Evolutionary conservation across 2,113 vertebrate genomes (phyloP).

Genomic region (Formicarius rufipectus): DNA sequence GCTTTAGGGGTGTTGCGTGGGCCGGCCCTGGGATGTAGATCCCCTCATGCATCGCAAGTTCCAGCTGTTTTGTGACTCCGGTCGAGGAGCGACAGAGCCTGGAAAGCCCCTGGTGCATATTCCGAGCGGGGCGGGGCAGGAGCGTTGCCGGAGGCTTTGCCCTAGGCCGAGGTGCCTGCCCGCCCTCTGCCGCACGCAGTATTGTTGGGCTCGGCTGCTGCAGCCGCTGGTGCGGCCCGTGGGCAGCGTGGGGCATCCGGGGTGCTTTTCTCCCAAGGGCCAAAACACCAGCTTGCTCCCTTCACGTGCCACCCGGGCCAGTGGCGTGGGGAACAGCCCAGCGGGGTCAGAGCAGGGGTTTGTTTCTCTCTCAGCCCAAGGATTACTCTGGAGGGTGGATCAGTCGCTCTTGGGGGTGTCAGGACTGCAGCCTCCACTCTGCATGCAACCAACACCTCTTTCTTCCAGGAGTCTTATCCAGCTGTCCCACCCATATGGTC

Average conservation of each 20-base stretch:
- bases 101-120: accelerated
- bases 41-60: accelerated
- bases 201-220: background rate
- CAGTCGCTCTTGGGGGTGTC: accelerated
- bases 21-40: accelerated
- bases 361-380: background rate
- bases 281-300: accelerated
- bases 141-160: background rate
- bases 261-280: background rate
- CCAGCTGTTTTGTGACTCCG: background rate
- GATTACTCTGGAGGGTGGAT: background rate
- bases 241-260: accelerated
- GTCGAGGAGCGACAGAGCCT: accelerated
- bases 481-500: constrained; percentile 94
- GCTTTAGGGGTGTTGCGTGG: background rate
- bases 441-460: background rate
- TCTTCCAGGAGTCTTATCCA: constrained; percentile 88
- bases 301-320: accelerated
- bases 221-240: accelerated
- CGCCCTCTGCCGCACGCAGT: background rate
- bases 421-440: background rate
- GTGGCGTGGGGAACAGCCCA: accelerated
- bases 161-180: background rate
- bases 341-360: accelerated
- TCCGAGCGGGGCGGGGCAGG: no score